Base-by-base conservation (phyloP, 1,140 invertebrate genomes). In the Tetramorium parvispinum region DNA sequence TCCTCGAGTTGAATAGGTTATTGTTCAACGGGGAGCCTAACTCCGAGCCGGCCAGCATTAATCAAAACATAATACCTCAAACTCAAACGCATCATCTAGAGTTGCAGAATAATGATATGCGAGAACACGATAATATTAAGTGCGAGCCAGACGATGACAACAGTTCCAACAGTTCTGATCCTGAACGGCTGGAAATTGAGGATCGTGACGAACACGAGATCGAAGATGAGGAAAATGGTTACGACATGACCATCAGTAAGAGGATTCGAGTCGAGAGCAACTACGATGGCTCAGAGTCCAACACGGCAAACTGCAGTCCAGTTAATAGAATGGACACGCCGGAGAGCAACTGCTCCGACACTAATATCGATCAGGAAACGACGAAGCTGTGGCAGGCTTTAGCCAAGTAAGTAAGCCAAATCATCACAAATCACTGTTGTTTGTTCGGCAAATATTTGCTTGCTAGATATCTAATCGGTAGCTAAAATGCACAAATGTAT, bases 351-450 rank as follows among this genome's bases (percentile, higher is more conserved):
- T 96, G 94, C 85, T 96, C 96, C 0, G 95, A 95, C 51, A 96
- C 95, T 57, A 95, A 96, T 91, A 96, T 96, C 46, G 96, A 96
- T 88, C 95, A 96, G 63, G 96, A 96, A 83, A 96, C 96, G 11
- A 95, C 94, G 11, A 96, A 96, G 91, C 87, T 96, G 0, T 96
- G 96, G 96, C 96, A 96, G 90, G 96, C 95, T 21, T 91, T 96
- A 76, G 96, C 95, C 81, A 94, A 95, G 96, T 96, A 91, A 94
- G 93, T 91, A 77, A 66, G 13, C 21, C 5, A 24, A 18, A 49
- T 61, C 40, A 43, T 3, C 32, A 32, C 32, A 32, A 32, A 32
- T 32, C 32, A 16, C 6, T 53, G 18, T 66, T 24, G 13, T 71
- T 53, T 46, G 10, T 76, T 55, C 13, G 18, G 11, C 37, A 73